Evolutionary conservation across 2,888 invertebrate species (phyloP).

Genomic region (Onchidella celtica): DNA sequence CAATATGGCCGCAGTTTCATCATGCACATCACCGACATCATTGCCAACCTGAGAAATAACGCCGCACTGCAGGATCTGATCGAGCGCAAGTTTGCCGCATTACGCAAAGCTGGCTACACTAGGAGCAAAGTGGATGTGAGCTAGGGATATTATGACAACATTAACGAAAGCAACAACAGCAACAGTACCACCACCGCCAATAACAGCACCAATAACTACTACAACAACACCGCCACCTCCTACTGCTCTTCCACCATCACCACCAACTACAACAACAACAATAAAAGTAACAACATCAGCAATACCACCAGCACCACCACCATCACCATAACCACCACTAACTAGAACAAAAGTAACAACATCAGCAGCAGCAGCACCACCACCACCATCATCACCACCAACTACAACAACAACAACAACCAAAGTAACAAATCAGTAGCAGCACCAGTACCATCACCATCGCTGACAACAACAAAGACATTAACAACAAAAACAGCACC

Average conservation of each 20-base stretch:
- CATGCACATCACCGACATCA: not conserved
- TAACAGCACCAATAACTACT: not conserved
- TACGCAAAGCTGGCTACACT: not conserved
- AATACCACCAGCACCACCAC: not conserved
- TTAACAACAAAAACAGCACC: not conserved
- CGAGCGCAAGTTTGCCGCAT: not conserved
- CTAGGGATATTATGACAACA: not conserved
- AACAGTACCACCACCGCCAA: too few relatives aligned
- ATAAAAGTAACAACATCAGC: not conserved
- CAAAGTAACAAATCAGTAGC: not conserved
- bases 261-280: not conserved
- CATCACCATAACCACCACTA: not conserved
- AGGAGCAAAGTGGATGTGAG: not conserved
- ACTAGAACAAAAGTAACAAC: not conserved
- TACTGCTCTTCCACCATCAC: not conserved
- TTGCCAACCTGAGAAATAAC: not conserved
- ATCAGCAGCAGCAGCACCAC: not conserved
- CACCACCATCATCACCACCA: not conserved
- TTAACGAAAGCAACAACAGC: not conserved
- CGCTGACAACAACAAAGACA: not conserved
- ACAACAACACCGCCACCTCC: not conserved
- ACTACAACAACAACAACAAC: not conserved
- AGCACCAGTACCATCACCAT: not conserved
- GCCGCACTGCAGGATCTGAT: not conserved
- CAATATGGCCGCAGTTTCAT: not conserved